These are phyloP conservation scores for Bedellia somnulentella DNA, from an alignment of 2,888 invertebrate species.

Conservation along the genomic window DNA sequence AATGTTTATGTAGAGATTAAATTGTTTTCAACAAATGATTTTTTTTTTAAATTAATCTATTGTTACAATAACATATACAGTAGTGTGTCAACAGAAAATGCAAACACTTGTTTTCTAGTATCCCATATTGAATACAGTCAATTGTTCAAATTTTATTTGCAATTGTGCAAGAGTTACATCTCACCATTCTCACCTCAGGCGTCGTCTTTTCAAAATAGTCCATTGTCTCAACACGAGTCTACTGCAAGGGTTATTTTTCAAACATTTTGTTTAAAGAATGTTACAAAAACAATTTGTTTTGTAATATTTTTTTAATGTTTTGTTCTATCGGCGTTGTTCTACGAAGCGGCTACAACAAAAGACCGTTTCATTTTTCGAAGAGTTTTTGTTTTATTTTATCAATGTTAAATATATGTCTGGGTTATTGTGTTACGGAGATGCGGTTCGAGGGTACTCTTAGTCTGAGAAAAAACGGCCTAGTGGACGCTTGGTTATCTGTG, in stretches of 20 bases:
- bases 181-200: too few relatives aligned
- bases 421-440: constrained; percentile 44
- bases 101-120: too few relatives aligned
- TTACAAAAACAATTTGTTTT: constrained; percentile 6
- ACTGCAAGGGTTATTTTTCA: constrained; percentile 46
- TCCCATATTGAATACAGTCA: too few relatives aligned
- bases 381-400: constrained; percentile 50
- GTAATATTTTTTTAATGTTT: constrained; percentile 24
- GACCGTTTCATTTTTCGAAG: constrained; percentile 37
- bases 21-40: too few relatives aligned
- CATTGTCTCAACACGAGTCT: too few relatives aligned
- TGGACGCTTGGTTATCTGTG: constrained; percentile 39
- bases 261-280: constrained; percentile 18
- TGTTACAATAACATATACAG: too few relatives aligned
- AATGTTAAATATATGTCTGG: constrained; percentile 50
- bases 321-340: constrained; percentile 33
- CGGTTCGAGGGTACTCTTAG: constrained; percentile 39
- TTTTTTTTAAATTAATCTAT: too few relatives aligned
- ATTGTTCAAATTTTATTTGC: too few relatives aligned
- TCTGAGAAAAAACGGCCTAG: constrained; percentile 50
- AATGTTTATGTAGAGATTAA: too few relatives aligned
- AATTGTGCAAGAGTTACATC: too few relatives aligned
- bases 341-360: constrained; percentile 50
- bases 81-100: too few relatives aligned
- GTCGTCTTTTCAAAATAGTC: constrained; percentile 21